Conservation (phyloP, 2,888 invertebrate genomes). For the Noctua fimbriata region DNA sequence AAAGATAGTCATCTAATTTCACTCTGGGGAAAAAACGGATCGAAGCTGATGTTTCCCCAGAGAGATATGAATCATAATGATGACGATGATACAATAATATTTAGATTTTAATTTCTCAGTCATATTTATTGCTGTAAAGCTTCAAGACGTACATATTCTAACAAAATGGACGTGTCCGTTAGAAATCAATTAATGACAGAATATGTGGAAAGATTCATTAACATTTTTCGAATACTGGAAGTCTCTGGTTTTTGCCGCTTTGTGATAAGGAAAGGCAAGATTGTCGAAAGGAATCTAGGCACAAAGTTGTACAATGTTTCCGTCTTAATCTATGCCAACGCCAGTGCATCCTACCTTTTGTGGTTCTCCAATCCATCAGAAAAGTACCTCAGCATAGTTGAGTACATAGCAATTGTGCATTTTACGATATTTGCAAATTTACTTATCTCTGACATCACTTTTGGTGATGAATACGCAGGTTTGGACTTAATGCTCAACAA, state of each 20-base stretch:
- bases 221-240: conserved; percentile 68
- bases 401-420: conserved; percentile 70
- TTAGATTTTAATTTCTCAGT: conserved; percentile 14
- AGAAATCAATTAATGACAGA: conserved; percentile 68
- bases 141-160: conserved; percentile 14
- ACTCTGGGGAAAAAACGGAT: conserved; percentile 25
- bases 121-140: neutral
- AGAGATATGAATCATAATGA: conserved; percentile 4
- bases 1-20: conserved; percentile 26
- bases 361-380: conserved; percentile 65
- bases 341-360: conserved; percentile 66
- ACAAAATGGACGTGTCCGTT: conserved; percentile 60
- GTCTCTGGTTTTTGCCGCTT: conserved; percentile 75
- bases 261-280: conserved; percentile 71
- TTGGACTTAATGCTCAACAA: conserved; percentile 69
- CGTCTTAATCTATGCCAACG: conserved; percentile 62
- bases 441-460: conserved; percentile 72
- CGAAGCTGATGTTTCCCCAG: conserved; percentile 26
- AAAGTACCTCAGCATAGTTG: conserved; percentile 71
- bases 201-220: conserved; percentile 66
- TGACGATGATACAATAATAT: neutral
- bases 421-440: conserved; percentile 71
- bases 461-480: conserved; percentile 71
- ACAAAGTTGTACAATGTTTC: conserved; percentile 68
- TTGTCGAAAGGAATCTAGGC: conserved; percentile 67